Evolutionary conservation across 2,888 invertebrate species (phyloP), one percentile per base, ranked within the genome.

Genomic region (Meta bourneti): DNA sequence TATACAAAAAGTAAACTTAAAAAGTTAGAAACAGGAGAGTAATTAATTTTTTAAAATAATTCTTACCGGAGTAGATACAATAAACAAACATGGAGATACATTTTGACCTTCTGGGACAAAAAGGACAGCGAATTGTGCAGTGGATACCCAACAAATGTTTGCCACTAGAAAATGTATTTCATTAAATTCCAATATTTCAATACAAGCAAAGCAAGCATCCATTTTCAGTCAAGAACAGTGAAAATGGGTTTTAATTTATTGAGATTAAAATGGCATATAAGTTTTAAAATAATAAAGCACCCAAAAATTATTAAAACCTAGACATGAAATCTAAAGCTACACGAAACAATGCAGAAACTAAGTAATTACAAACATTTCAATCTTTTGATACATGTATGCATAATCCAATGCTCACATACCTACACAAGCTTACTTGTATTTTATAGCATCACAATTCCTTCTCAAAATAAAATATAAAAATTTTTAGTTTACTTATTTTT

Each of bases 121-220:
- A 0, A 97, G 96, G 0, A 96, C 98, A 90, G 97, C 96, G 95
- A 98, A 98, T 94, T 98, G 97, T 94, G 96, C 97, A 84, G 97
- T 98, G 0, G 98, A 97, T 86, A 98, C 96, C 98, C 98, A 98
- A 93, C 97, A 96, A 61, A 94, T 93, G 88, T 83, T 94, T 94
- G 4, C 94, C 94, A 19, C 95, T 95, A n/a, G 2, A 20, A 48
- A 34, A 34, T 34, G 34, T 2, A 34, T 34, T 34, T 49, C 9
- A 16, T 0, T 7, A 7, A 20, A 72, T 20, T 16, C 11, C 7
- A 69, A 69, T 6, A 11, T 34, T 34, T 34, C 34, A 34, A 34
- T 34, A 54, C 4, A 61, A 7, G 13, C 0, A 77, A 86, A 69
- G 1, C 34, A 34, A 34, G 34, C 4, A 77, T 49, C n/a, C n/a